phyloP scores from a whole-genome alignment of 2,797 vertebrate genomes.

The Karalla daura region DNA sequence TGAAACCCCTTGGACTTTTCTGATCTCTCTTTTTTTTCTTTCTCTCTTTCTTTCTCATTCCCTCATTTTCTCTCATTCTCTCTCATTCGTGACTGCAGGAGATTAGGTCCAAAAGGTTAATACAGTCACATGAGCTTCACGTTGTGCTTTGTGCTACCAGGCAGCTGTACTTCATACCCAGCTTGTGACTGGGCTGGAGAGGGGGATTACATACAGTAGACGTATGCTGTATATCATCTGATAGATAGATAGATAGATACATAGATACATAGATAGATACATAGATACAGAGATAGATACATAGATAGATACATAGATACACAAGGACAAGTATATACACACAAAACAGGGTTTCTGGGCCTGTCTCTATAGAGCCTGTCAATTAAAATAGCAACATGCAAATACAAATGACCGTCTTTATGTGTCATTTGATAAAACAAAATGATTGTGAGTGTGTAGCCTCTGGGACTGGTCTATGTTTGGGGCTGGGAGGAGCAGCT shows the following conservation, averaged over 20 bases:
- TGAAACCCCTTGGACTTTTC: slow-evolving; percentile 32
- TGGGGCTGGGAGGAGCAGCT: slow-evolving; percentile 32
- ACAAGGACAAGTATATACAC: background rate
- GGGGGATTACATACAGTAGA: slow-evolving; percentile 37
- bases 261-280: background rate
- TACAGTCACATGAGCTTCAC: slow-evolving; percentile 82
- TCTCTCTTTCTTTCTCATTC: slow-evolving; percentile 8
- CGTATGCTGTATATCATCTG: slow-evolving; percentile 21
- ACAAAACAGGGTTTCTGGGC: background rate
- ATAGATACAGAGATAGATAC: too few relatives aligned
- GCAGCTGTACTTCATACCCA: slow-evolving; percentile 64
- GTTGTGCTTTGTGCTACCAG: slow-evolving; percentile 75
- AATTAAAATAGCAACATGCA: too few relatives aligned
- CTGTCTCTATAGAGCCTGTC: too few relatives aligned
- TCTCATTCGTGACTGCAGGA: slow-evolving; percentile 69
- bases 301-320: background rate
- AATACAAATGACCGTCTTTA: background rate
- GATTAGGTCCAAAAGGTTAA: slow-evolving; percentile 79
- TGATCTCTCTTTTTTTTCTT: slow-evolving; percentile 18
- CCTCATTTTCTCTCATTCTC: slow-evolving; percentile 1
- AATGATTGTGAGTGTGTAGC: background rate
- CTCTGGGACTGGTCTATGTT: slow-evolving; percentile 26
- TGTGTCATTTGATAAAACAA: background rate
- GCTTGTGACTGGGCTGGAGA: slow-evolving; percentile 74
- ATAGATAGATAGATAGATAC: background rate